These are phyloP conservation scores for Tetanocera ferruginea DNA, from an alignment of 2,888 invertebrate species.

Conservation along the genomic window DNA sequence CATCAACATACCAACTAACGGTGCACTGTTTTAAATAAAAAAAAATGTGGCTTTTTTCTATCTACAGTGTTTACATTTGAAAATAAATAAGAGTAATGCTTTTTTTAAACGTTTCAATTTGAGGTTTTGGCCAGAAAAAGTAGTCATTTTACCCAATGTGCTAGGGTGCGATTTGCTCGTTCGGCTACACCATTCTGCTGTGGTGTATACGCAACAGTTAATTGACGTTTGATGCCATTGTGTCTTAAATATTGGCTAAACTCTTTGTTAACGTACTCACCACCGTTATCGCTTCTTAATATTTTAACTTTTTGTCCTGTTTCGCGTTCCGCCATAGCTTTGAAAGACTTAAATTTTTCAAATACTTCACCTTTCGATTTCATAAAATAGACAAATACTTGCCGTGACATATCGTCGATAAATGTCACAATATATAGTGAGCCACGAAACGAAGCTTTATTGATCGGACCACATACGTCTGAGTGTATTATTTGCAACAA, in stretches of 20 bases:
- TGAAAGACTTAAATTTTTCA: constrained; percentile 37
- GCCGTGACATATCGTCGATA: constrained; percentile 46
- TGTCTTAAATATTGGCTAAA: constrained; percentile 40
- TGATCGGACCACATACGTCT: constrained; percentile 42
- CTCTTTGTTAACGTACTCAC: constrained; percentile 33
- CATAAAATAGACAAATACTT: constrained; percentile 45
- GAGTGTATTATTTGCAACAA: constrained; percentile 38
- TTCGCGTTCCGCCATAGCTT: constrained; percentile 39
- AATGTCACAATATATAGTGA: constrained; percentile 46
- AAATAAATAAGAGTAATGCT: too few relatives aligned
- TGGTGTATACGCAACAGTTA: constrained; percentile 46
- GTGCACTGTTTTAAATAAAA: too few relatives aligned
- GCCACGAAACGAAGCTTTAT: constrained; percentile 43
- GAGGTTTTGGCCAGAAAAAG: constrained; percentile 50
- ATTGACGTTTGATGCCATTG: constrained; percentile 42
- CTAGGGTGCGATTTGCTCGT: constrained; percentile 46
- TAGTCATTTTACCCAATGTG: constrained; percentile 57
- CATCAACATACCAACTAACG: too few relatives aligned
- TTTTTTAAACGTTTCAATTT: too few relatives aligned
- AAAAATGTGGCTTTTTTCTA: too few relatives aligned
- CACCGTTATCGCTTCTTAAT: constrained; percentile 44
- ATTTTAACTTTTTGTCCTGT: constrained; percentile 25
- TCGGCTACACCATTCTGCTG: constrained; percentile 52
- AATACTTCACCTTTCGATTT: constrained; percentile 36
- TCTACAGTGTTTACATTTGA: too few relatives aligned